Conservation (phyloP, 2,797 vertebrate species). For the Alosa sapidissima region DNA sequence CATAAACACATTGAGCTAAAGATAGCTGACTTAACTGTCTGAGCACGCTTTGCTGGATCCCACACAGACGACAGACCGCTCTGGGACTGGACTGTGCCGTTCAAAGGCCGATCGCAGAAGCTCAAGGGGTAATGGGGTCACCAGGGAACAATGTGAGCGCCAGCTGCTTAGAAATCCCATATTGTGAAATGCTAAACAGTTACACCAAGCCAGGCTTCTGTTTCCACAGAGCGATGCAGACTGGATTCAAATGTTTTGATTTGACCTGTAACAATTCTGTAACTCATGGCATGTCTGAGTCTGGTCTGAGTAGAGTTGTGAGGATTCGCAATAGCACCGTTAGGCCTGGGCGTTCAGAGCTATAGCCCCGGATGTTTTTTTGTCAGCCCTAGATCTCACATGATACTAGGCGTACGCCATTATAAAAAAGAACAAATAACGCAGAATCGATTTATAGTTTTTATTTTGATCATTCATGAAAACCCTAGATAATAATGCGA, state of each 20-base stretch:
- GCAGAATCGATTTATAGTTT: too few species aligned
- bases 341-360: too few species aligned
- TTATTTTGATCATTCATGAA: too few species aligned
- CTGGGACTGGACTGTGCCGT: background rate
- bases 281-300: background rate
- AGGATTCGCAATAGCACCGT: background rate
- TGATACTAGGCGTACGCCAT: too few species aligned
- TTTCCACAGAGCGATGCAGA: background rate
- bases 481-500: too few species aligned
- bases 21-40: slow-evolving; percentile 23
- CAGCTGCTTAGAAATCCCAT: background rate
- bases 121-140: background rate
- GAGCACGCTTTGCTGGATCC: background rate
- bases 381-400: too few species aligned
- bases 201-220: background rate
- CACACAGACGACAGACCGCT: background rate
- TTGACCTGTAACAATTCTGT: background rate
- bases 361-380: too few species aligned
- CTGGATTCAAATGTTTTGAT: background rate
- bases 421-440: too few species aligned
- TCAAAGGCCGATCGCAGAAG: background rate
- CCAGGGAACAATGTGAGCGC: background rate
- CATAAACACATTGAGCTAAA: slow-evolving; percentile 27
- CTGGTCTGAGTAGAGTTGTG: background rate
- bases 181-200: background rate